A percentile compares a stretch with the other conserved stretches of the same genome.
Conservation (phyloP, 2,113 vertebrate genomes). For the Naja naja region DNA sequence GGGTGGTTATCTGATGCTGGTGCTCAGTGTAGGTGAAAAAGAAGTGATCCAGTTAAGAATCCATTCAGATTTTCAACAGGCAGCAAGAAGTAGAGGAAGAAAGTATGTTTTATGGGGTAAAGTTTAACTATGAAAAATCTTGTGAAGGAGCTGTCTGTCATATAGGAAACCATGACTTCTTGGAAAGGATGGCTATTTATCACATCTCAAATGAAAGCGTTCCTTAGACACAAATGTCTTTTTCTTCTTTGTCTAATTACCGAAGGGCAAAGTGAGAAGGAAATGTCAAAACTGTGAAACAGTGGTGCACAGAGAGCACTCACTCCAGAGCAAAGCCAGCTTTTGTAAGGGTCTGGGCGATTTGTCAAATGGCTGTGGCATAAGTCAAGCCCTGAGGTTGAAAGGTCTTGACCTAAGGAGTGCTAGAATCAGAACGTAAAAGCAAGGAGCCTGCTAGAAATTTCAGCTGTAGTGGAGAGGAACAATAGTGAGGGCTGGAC, state of each 20-base stretch:
- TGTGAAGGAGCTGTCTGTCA: conserved; percentile 81
- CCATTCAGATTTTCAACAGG: conserved; percentile 38
- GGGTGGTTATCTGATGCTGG: neutral
- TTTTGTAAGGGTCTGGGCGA: conserved; percentile 86
- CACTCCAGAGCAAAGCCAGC: conserved; percentile 83
- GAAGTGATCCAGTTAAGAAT: conserved; percentile 8
- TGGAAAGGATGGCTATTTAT: conserved; percentile 93
- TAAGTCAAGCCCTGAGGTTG: conserved; percentile 98
- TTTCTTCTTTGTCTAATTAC: conserved; percentile 90
- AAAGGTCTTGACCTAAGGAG: conserved; percentile 98
- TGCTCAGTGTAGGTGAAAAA: neutral
- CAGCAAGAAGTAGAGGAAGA: conserved; percentile 24
- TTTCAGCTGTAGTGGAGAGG: conserved; percentile 86
- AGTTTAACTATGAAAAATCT: conserved; percentile 72
- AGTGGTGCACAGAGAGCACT: conserved; percentile 80
- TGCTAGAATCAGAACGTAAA: conserved; percentile 82
- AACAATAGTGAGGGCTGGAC: conserved; percentile 85
- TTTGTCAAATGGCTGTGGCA: conserved; percentile 96
- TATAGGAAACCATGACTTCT: conserved; percentile 75
- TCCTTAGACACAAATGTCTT: conserved; percentile 92
- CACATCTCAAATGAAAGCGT: conserved; percentile 94
- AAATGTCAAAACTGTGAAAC: conserved; percentile 83
- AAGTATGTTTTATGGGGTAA: conserved; percentile 76
- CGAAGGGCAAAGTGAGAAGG: conserved; percentile 84
- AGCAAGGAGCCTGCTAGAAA: conserved; percentile 78